Conservation (phyloP, 1,140 invertebrate genomes). For the Penaeus chinensis region DNA sequence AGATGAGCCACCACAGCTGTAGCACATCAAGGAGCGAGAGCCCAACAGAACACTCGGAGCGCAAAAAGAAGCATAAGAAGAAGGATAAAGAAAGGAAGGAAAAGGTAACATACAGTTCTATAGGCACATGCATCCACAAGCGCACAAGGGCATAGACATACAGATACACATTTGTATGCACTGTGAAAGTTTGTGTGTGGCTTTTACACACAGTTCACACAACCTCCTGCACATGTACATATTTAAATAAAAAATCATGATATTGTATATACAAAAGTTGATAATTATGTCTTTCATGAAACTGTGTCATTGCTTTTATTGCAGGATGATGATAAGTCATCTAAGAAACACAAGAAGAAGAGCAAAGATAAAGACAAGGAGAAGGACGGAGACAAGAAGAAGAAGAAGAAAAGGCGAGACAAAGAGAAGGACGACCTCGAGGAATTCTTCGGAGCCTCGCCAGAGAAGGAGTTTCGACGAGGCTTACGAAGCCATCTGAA, state of each 20-base stretch:
- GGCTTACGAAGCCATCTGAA: conserved; percentile 63
- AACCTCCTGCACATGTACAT: too few relatives aligned
- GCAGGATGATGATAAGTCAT: conserved; percentile 73
- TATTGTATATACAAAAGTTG: not conserved
- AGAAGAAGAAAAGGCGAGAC: conserved; percentile 68
- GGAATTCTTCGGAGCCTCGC: conserved; percentile 72
- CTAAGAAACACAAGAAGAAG: conserved; percentile 68
- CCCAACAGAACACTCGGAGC: conserved; percentile 38
- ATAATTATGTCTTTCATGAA: not conserved
- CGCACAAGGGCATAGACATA: too few relatives aligned
- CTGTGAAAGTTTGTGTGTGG: too few relatives aligned
- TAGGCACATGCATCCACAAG: too few relatives aligned
- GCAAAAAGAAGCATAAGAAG: conserved; percentile 48
- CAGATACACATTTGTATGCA: too few relatives aligned
- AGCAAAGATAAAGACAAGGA: conserved; percentile 67
- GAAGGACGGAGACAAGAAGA: conserved; percentile 71
- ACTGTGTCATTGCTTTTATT: conserved; percentile 62
- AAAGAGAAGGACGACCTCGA: conserved; percentile 72
- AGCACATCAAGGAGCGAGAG: conserved; percentile 52
- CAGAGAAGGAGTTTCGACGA: conserved; percentile 59
- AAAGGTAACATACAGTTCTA: conserved; percentile 22
- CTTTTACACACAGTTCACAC: too few relatives aligned
- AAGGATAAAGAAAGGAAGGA: conserved; percentile 48
- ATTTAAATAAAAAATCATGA: too few relatives aligned
- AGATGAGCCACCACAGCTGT: conserved; percentile 35